These are phyloP conservation scores for Drymodes brunneopygia DNA, from an alignment of 2,113 vertebrate species.

Conservation along the genomic window DNA sequence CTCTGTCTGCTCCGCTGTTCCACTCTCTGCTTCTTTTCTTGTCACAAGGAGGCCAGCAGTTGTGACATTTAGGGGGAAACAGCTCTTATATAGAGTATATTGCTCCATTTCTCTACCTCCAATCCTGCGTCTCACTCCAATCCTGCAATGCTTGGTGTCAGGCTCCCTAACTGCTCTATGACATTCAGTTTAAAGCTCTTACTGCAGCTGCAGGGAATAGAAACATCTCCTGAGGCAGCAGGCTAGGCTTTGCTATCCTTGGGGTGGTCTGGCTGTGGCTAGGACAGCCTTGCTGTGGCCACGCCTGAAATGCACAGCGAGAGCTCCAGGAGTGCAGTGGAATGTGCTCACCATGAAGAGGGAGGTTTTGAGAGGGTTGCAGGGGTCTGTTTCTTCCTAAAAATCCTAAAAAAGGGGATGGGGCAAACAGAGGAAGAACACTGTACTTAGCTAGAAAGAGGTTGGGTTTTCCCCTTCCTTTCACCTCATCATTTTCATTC, in stretches of 20 bases:
- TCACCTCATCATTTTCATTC: not conserved
- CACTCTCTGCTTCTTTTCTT: not conserved
- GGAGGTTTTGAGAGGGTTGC: not conserved
- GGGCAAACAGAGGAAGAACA: not conserved
- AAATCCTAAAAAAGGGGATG: not conserved
- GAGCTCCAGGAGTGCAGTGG: not conserved
- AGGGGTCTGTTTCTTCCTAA: not conserved
- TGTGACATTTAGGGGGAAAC: not conserved
- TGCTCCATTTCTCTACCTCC: not conserved
- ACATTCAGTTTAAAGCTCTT: not conserved
- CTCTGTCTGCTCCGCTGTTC: not conserved
- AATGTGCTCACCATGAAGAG: not conserved
- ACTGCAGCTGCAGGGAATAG: not conserved
- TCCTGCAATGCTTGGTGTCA: not conserved
- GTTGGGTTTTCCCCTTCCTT: fast-evolving
- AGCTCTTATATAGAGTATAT: not conserved
- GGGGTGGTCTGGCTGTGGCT: not conserved
- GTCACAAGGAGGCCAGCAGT: not conserved
- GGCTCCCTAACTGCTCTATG: not conserved
- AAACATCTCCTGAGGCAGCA: not conserved
- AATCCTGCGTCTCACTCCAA: not conserved
- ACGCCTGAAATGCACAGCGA: not conserved
- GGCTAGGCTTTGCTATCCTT: not conserved
- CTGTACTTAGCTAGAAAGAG: not conserved
- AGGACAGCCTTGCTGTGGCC: fast-evolving